Evolutionary conservation across 2,797 vertebrate genomes (phyloP), one percentile per base, ranked within the genome.

Genomic region (Bovichtus diacanthus): DNA sequence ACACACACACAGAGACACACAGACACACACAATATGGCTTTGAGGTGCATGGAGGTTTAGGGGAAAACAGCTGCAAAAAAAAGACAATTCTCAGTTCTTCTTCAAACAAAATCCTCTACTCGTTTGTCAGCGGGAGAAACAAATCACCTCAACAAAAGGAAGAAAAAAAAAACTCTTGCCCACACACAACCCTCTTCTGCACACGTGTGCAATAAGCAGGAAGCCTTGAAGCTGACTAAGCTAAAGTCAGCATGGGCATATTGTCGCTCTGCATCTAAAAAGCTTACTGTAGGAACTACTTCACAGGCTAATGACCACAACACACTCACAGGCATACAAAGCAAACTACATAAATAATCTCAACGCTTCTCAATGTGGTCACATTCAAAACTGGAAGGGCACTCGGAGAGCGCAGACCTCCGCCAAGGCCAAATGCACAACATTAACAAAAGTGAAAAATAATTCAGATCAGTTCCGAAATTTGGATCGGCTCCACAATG

Each of bases 181-280:
- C 46, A 72, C 81, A 75, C 55, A 83, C 55, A 65, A 47, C 38
- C 41, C 44, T 73, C 76, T 82, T 84, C 70, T 88, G 88, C 83
- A 80, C 58, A 78, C 76, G 67, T 51, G 78, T 73, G 81, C 90
- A 91, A 82, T 86, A 89, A 74, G 61, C 86, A 89, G 78, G 74
- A 74, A 88, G 9, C 63, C 85, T 81, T 79, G 71, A 82, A 74
- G 90, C 93, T 92, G 91, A 92, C 84, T 87, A 74, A 86, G 82
- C 77, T 77, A 4, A 76, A 88, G 87, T 91, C 84, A 91, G 83
- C 83, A 85, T 79, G 68, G 51, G 69, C 84, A 87, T 80, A 87
- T 72, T 78, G 81, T 87, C 83, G 62, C 54, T 60, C 58, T 78
- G 70, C 80, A 83, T 29, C 60, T 58, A 70, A 76, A 86, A 21